Conservation (phyloP, 2,888 invertebrate genomes). For the Auanema freiburgensis region DNA sequence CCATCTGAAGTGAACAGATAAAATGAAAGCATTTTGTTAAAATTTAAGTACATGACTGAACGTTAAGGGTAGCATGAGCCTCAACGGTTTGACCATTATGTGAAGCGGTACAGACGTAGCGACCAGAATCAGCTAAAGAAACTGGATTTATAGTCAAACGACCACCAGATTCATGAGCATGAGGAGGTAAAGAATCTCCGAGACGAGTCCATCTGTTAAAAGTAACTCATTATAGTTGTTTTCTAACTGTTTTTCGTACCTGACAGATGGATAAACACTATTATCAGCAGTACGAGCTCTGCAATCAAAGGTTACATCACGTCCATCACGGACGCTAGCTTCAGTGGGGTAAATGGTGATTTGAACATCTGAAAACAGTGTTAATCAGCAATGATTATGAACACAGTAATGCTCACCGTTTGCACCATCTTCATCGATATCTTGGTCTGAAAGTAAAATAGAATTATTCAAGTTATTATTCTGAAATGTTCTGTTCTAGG, state of each 20-base stretch:
- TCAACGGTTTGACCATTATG: constrained; percentile 59
- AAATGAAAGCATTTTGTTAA: background rate
- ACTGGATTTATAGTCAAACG: constrained; percentile 54
- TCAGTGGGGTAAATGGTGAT: constrained; percentile 62
- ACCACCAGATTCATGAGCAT: constrained; percentile 53
- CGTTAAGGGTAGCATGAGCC: constrained; percentile 53
- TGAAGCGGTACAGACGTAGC: constrained; percentile 59
- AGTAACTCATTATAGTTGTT: no score
- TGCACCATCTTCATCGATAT: constrained; percentile 37
- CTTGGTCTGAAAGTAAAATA: constrained; percentile 33
- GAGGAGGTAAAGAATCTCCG: constrained; percentile 57
- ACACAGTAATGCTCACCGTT: constrained; percentile 12
- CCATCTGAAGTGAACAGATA: constrained; percentile 41
- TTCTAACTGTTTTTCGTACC: constrained; percentile 24
- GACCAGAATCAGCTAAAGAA: constrained; percentile 50
- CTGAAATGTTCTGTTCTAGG: background rate
- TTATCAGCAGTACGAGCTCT: constrained; percentile 59
- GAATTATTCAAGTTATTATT: no score
- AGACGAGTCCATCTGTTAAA: constrained; percentile 35
- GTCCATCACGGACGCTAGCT: constrained; percentile 57
- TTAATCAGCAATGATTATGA: background rate
- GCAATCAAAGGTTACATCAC: constrained; percentile 62
- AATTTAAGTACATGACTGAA: constrained; percentile 51
- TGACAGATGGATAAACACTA: constrained; percentile 48
- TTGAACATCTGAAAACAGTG: constrained; percentile 49